Evolutionary conservation across 2,113 vertebrate species (phyloP).

Genomic region (Lutjanus erythropterus): DNA sequence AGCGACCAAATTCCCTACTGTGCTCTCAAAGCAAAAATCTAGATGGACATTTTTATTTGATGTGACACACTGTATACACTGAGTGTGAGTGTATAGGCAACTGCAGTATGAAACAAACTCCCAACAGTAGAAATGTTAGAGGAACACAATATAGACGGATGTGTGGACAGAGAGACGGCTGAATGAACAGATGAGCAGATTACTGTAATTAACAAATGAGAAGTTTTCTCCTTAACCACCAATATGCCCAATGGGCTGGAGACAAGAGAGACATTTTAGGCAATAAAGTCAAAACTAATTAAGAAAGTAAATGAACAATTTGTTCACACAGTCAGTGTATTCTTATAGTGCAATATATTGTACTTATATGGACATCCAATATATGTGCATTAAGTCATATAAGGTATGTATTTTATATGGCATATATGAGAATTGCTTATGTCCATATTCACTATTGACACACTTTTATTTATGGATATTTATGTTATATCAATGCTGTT

Average conservation of each 20-base stretch:
- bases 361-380: neutral
- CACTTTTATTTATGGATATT: too few relatives aligned
- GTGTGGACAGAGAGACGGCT: neutral
- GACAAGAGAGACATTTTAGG: constrained; percentile 6
- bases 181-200: constrained; percentile 23
- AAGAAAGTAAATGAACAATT: constrained; percentile 13
- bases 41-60: constrained; percentile 41
- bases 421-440: too few relatives aligned
- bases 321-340: neutral
- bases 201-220: constrained; percentile 40
- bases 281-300: constrained; percentile 35
- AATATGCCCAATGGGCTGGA: constrained; percentile 26
- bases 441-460: too few relatives aligned
- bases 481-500: too few relatives aligned
- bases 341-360: neutral
- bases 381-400: neutral
- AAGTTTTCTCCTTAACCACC: constrained; percentile 17
- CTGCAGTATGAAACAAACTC: neutral
- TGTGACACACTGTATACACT: neutral
- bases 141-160: neutral
- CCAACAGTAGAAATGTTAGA: neutral
- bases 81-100: neutral
- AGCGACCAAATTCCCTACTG: constrained; percentile 19
- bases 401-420: neutral
- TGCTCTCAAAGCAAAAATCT: constrained; percentile 36